These are phyloP conservation scores for Xiphophorus hellerii DNA, from an alignment of 2,113 vertebrate genomes.

Conservation along the genomic window DNA sequence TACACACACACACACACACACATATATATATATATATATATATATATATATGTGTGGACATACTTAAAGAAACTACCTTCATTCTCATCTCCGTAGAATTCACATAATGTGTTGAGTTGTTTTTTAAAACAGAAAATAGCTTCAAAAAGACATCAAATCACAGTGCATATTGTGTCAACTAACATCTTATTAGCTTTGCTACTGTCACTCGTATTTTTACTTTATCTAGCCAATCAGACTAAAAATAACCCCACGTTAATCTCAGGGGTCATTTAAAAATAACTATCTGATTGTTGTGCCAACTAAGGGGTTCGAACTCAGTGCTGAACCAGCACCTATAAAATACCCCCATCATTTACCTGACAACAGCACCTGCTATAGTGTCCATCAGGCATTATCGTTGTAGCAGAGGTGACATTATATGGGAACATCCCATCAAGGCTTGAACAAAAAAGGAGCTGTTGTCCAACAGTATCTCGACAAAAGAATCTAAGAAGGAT, in stretches of 20 bases:
- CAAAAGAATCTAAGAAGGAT: neutral
- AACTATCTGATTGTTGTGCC: constrained; percentile 18
- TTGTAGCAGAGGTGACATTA: neutral
- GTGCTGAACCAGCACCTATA: neutral
- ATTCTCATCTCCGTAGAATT: neutral
- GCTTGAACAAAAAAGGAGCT: neutral
- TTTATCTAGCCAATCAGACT: constrained; percentile 6
- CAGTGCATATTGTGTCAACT: neutral
- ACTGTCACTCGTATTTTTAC: neutral
- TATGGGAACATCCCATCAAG: constrained; percentile 2
- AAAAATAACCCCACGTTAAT: constrained; percentile 19
- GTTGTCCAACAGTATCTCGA: neutral
- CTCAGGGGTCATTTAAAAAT: constrained; percentile 10
- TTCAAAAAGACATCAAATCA: neutral
- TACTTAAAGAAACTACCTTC: too few relatives aligned
- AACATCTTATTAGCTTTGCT: neutral
- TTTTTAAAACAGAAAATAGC: neutral
- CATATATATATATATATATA: too few relatives aligned
- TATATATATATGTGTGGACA: too few relatives aligned
- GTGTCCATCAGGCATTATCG: constrained; percentile 17
- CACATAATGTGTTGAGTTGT: neutral
- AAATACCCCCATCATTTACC: neutral
- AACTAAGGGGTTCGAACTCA: constrained; percentile 14
- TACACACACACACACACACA: too few relatives aligned
- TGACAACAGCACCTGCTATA: constrained; percentile 18